Conservation (phyloP, 2,113 vertebrate species). For the Dasyurus viverrinus region DNA sequence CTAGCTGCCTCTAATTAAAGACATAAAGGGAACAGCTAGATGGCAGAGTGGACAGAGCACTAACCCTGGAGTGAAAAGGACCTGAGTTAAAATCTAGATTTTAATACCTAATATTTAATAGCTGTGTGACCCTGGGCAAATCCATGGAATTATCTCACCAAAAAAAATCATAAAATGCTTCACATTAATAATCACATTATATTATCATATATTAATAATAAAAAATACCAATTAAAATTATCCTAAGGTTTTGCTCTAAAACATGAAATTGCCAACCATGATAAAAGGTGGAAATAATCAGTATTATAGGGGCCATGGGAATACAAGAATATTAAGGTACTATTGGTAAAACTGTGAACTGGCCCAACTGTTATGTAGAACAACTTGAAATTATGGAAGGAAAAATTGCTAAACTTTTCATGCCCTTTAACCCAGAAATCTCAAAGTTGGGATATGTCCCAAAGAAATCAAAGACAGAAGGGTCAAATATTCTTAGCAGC, state of each 20-base stretch:
- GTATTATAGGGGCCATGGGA: neutral
- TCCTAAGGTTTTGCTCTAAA: too few relatives aligned
- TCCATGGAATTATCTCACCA: too few relatives aligned
- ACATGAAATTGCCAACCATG: too few relatives aligned
- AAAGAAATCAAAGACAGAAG: neutral
- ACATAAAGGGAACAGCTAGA: too few relatives aligned
- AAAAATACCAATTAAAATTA: neutral
- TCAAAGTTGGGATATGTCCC: neutral
- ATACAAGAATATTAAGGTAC: neutral
- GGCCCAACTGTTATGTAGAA: neutral
- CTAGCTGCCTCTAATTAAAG: neutral
- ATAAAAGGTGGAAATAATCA: neutral
- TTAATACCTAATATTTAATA: too few relatives aligned
- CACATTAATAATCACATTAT: too few relatives aligned
- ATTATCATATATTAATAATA: neutral
- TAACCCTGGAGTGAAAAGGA: too few relatives aligned
- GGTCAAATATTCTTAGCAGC: neutral
- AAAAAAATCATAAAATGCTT: neutral
- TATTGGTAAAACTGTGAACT: neutral
- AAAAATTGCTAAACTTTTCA: neutral
- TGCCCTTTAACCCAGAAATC: neutral
- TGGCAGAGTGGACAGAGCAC: too few relatives aligned
- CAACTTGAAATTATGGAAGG: neutral
- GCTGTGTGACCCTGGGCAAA: too few relatives aligned
- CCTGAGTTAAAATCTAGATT: too few relatives aligned